phyloP scores from a whole-genome alignment of 2,797 vertebrate species.

The Apogon talboti region DNA sequence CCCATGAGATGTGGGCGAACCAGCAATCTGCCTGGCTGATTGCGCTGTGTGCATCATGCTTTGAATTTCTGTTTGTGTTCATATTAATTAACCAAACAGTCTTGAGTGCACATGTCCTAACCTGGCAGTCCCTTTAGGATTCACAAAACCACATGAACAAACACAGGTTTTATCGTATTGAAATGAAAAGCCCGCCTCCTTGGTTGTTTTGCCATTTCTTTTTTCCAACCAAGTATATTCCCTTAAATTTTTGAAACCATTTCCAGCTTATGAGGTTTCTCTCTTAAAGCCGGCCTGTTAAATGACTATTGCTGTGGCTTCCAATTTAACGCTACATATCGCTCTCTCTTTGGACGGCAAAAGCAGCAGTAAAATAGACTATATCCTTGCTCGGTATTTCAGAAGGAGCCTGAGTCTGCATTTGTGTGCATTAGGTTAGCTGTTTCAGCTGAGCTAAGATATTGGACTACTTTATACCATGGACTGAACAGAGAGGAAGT shows the following conservation, averaged over 20 bases:
- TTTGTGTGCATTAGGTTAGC: conserved; percentile 61
- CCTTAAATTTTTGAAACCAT: conserved; percentile 54
- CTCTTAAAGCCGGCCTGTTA: conserved; percentile 67
- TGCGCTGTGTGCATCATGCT: conserved; percentile 19
- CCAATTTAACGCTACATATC: conserved; percentile 80
- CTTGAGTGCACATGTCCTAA: conserved; percentile 37
- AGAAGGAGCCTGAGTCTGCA: conserved; percentile 61
- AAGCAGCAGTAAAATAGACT: conserved; percentile 64
- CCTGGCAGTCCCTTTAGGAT: conserved; percentile 17
- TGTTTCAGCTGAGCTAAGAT: conserved; percentile 61
- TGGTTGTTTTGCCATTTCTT: conserved; percentile 10
- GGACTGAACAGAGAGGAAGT: conserved; percentile 47
- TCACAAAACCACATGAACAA: neutral
- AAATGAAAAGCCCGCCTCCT: neutral
- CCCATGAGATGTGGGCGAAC: conserved; percentile 49
- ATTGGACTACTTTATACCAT: conserved; percentile 58
- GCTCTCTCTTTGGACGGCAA: conserved; percentile 61
- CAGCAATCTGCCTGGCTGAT: conserved; percentile 42
- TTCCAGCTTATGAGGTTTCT: conserved; percentile 62
- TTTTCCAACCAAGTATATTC: conserved; percentile 25
- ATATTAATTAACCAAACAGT: conserved; percentile 44
- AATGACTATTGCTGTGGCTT: conserved; percentile 73
- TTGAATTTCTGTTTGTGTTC: conserved; percentile 22
- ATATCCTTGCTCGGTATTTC: conserved; percentile 58
- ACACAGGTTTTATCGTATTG: neutral